These are phyloP conservation scores for Tinea trinotella DNA, from an alignment of 2,888 invertebrate species.

Conservation along the genomic window DNA sequence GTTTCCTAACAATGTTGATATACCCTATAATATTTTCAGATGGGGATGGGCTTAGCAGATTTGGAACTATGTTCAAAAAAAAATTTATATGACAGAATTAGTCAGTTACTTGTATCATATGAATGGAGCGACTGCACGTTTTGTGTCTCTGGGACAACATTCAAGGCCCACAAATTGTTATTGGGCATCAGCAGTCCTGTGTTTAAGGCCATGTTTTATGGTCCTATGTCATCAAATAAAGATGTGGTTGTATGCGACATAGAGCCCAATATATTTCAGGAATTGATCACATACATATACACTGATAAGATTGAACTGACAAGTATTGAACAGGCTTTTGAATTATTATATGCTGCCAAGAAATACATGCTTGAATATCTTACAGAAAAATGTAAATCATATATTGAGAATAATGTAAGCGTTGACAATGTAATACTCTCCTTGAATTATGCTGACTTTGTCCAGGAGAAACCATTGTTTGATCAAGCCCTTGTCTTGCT, in stretches of 20 bases:
- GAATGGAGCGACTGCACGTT: conserved; percentile 76
- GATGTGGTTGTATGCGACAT: conserved; percentile 72
- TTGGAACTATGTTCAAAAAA: not conserved
- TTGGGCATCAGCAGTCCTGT: conserved; percentile 78
- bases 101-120: conserved; percentile 56
- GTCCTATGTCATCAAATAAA: conserved; percentile 65
- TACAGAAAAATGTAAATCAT: conserved; percentile 60
- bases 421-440: conserved; percentile 72
- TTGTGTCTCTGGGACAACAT: conserved; percentile 58
- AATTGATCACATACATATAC: conserved; percentile 75
- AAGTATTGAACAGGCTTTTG: conserved; percentile 73
- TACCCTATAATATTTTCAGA: not conserved
- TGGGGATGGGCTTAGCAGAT: not conserved
- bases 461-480: conserved; percentile 69
- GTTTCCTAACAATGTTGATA: too few relatives aligned
- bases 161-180: conserved; percentile 75
- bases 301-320: conserved; percentile 70
- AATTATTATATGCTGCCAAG: conserved; percentile 75
- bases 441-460: conserved; percentile 73
- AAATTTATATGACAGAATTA: conserved; percentile 42
- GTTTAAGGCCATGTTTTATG: conserved; percentile 79
- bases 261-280: conserved; percentile 72
- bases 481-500: conserved; percentile 69
- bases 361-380: conserved; percentile 75
- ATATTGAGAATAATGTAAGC: conserved; percentile 67